phyloP scores from a whole-genome alignment of 2,797 vertebrate species.

The Enteromius radiatus region DNA sequence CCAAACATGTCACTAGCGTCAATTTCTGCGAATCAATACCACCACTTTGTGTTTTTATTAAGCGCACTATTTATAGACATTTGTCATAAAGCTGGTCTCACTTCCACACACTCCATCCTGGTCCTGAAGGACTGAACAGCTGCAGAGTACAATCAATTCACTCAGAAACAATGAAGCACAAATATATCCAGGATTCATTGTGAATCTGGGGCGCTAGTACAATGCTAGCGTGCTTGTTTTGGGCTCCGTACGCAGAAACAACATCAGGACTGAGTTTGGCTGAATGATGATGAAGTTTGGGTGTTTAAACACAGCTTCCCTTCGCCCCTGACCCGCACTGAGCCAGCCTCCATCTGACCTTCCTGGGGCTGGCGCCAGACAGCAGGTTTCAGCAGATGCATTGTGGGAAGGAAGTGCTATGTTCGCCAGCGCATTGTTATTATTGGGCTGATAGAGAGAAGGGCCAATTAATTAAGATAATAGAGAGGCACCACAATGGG shows the following conservation, averaged over 20 bases:
- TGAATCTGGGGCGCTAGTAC: conserved; percentile 33
- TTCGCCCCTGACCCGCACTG: conserved; percentile 16
- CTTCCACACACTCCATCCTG: background rate
- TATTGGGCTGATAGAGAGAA: conserved; percentile 69
- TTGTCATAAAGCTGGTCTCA: too few species aligned
- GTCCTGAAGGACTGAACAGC: conserved; percentile 34
- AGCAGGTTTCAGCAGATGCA: conserved; percentile 59
- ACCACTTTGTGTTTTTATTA: too few species aligned
- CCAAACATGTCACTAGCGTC: too few species aligned
- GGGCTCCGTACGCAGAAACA: conserved; percentile 10
- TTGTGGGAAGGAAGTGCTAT: conserved; percentile 70
- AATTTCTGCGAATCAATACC: too few species aligned
- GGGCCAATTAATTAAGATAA: conserved; percentile 70
- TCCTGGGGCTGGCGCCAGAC: conserved; percentile 65
- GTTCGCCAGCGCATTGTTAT: conserved; percentile 66
- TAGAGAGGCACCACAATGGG: conserved; percentile 66
- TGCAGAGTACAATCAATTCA: conserved; percentile 16
- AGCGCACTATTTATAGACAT: too few species aligned
- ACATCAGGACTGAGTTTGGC: background rate
- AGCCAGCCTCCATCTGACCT: conserved; percentile 40
- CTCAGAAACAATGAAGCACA: conserved; percentile 62
- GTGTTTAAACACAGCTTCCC: conserved; percentile 45
- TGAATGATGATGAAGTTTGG: conserved; percentile 7
- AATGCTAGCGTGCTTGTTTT: conserved; percentile 43
- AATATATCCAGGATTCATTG: conserved; percentile 67